Base-by-base conservation (phyloP, 1,140 invertebrate species). In the Delia radicum region DNA sequence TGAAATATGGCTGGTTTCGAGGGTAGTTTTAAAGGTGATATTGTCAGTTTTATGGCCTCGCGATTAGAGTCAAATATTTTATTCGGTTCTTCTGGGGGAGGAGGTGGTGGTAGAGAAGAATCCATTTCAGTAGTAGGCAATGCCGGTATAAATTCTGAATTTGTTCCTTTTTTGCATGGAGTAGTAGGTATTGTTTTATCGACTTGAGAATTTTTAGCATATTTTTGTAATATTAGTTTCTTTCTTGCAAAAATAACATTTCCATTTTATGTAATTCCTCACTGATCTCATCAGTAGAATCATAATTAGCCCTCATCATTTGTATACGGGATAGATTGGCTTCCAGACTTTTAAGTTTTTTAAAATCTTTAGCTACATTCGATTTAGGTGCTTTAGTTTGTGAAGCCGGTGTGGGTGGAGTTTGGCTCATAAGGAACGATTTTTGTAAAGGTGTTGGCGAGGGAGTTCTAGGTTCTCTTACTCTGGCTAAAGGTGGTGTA, bases 211-310 rank as follows among this genome's bases (percentile, higher is more conserved):
- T 78, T 75, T 12, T 82, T 83, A 6, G 80, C 79, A 78, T 85
- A 85, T 63, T 85, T 85, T 27, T 82, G 80, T 76, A 85, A 78
- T 1, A 85, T 85, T 15, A 84, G 79, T n/a, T 83, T 85, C 46
- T 81, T 12, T 85, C 83, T 74, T 79, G 79, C 1, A 85, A 69
- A 46, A 85, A 82, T 5, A 85, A 37, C 3, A 80, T 83, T 26
- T 85, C 83, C 83, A 85, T 85, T 78, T 85, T 85, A 4, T 82
- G 74, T 61, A 85, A 74, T 72, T 85, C 83, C 33, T 83, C 82
- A 63, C 79, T 81, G 8, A 85, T 80, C 48, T 85, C 83, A 75
- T 85, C 83, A 2, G 79, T 81, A 0, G 82, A 80, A 74, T 85
- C 83, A 48, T 81, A 85, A 67, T 81, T 83, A 24, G 83, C 82